These are phyloP conservation scores for Diogma glabrata DNA, from an alignment of 2,888 invertebrate species.

Conservation along the genomic window DNA sequence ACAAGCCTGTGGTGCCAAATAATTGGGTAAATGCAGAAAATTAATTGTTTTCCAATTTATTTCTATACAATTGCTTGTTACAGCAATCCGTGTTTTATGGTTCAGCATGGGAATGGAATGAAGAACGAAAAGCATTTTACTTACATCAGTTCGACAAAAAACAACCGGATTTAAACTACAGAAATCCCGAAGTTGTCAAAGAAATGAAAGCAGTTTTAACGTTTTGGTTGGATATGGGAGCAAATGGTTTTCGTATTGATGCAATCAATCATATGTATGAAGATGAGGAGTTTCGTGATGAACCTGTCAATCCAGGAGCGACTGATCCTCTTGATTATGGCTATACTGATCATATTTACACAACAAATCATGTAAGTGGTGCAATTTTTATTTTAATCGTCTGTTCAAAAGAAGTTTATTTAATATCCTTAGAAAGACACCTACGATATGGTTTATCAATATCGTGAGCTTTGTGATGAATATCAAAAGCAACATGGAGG, in stretches of 20 bases:
- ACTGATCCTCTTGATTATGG: slow-evolving; percentile 38
- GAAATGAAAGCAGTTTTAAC: slow-evolving; percentile 51
- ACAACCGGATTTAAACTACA: slow-evolving; percentile 60
- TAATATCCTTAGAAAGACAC: slow-evolving; percentile 21
- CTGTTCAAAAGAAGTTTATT: background rate
- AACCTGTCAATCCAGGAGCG: slow-evolving; percentile 37
- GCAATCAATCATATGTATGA: slow-evolving; percentile 37
- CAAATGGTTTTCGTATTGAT: slow-evolving; percentile 61
- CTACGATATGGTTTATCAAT: slow-evolving; percentile 35
- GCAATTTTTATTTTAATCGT: background rate
- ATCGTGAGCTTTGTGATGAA: slow-evolving; percentile 43
- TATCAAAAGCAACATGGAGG: slow-evolving; percentile 39
- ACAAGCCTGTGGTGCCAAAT: slow-evolving; percentile 46
- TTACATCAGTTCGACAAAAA: slow-evolving; percentile 45
- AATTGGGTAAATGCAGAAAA: slow-evolving; percentile 63
- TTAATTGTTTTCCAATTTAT: too few species aligned
- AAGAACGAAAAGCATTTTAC: slow-evolving; percentile 43
- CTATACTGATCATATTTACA: slow-evolving; percentile 42
- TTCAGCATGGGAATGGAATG: slow-evolving; percentile 51
- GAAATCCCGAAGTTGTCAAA: slow-evolving; percentile 49
- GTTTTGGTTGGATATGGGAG: slow-evolving; percentile 62
- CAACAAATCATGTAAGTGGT: slow-evolving; percentile 37
- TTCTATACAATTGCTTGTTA: too few species aligned
- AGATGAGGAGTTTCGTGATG: slow-evolving; percentile 39
- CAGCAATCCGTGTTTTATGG: slow-evolving; percentile 45